Evolutionary conservation across 2,113 vertebrate genomes (phyloP).

Genomic region (Australoheros scitulus): DNA sequence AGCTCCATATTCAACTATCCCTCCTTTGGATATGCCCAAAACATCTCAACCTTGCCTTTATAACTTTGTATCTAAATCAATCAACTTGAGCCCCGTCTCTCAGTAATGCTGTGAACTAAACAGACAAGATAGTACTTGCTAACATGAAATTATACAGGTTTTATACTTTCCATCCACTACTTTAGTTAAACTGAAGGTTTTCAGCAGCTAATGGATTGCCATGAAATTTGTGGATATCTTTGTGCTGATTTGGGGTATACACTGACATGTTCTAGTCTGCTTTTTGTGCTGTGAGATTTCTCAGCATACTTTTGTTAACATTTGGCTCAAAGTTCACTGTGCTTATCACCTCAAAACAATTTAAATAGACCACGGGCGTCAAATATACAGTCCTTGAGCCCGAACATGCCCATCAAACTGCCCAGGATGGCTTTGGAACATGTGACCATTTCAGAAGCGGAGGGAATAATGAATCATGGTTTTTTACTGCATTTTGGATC

Average conservation of each 20-base stretch:
- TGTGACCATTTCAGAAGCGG: neutral
- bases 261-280: no score
- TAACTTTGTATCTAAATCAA: neutral
- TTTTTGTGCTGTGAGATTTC: no score
- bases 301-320: no score
- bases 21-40: neutral
- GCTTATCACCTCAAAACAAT: no score
- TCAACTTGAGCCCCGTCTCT: neutral
- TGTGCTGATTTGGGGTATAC: no score
- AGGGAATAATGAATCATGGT: neutral
- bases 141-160: no score
- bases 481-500: neutral
- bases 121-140: neutral
- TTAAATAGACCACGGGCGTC: neutral
- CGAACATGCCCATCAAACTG: neutral
- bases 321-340: no score
- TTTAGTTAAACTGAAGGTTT: neutral
- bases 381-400: neutral
- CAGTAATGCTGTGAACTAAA: neutral
- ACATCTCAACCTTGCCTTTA: neutral
- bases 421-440: neutral
- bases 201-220: neutral
- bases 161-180: neutral
- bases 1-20: neutral
- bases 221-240: neutral